Base-by-base conservation (phyloP, 1,140 invertebrate species). In the Hyles euphorbiae region DNA sequence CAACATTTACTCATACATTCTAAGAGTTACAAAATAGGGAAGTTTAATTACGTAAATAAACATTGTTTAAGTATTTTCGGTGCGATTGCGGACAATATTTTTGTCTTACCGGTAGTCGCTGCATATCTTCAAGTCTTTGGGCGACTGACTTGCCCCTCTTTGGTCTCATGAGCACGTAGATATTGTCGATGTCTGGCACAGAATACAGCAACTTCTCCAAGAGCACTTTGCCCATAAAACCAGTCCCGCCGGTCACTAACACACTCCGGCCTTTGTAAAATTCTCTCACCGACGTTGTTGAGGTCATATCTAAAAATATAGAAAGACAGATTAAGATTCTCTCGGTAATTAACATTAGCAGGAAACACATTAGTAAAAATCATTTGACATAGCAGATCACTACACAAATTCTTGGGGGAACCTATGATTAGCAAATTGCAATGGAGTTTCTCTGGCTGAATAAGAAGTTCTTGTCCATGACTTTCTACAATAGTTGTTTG, bases 191-290 rank as follows among this genome's bases (percentile, higher is more conserved):
- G 36, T 92, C 90, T 6, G 91, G 92, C 71, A 94, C 93, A 36
- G 89, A 90, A 56, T 89, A 90, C 33, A 94, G 90, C 3, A 88
- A 72, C 76, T 96, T 97, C 81, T 96, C 95, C 3, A 96, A 90
- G 0, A 96, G 88, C 2, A 97, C 95, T 90, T 98, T 98, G 11
- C 97, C 97, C 92, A 98, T 95, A 72, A 98, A 97, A 7, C 94
- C 94, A 0, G 93, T 92, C 2, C 91, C 93, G 3, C 94, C 94
- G 2, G 94, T 95, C 6, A 96, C 90, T 10, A 96, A 92, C 36
- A 98, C 83, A 43, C 75, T 90, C 56, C 73, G 70, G 8, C 73
- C 77, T 34, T 64, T 77, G 72, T 84, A 87, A 56, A 80, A 87
- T 5, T 87, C 84, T 12, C 75, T 63, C 5, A 87, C 65, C 5